Base-by-base conservation (phyloP, 1,140 invertebrate genomes). In the Agrilus planipennis region DNA sequence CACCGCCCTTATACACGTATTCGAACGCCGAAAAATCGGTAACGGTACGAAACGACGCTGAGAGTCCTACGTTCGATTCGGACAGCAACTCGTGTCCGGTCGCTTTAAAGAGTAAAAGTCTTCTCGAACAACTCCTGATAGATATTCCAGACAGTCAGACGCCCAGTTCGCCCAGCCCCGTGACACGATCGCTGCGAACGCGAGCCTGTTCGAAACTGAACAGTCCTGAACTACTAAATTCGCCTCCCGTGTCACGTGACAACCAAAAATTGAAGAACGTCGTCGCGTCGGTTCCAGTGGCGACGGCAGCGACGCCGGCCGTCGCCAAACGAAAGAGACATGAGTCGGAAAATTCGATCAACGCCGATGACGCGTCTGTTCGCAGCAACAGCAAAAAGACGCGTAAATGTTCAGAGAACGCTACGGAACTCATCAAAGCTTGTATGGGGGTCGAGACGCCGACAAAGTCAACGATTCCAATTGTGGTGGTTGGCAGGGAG, bases 1-100 rank as follows among this genome's bases (percentile, higher is more conserved):
- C 76, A 7, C 80, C 81, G 18, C 76, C 80, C 3, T 58, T 82
- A 4, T 84, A 82, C 53, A 83, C 80, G 0, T 84, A 84, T 49
- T 83, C 81, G 0, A 83, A 82, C 60, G 76, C 77, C 1, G 79
- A 78, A 45, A 77, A 76, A 38, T 43, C 50, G 15, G 37, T 52
- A n/a, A 47, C 47, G 9, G n/a, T n/a, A n/a, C n/a, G n/a, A n/a
- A n/a, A n/a, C n/a, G n/a, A n/a, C n/a, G 50, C 53, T 12, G 52
- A 54, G 16, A 54, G 49, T 42, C 42, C 49, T 2, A 41, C 15
- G 23, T 35, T 44, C 17, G 50, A 53, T 37, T 32, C 52, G 3
- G 52, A 54, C 14, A 53, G 48, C 19, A 56, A 54, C 40, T 42
- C 47, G 12, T 44, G 39, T 17, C 41, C 37, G n/a, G 41, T 42